These are phyloP conservation scores for Procambarus virginalis DNA, from an alignment of 1,140 invertebrate species.

Conservation along the genomic window DNA sequence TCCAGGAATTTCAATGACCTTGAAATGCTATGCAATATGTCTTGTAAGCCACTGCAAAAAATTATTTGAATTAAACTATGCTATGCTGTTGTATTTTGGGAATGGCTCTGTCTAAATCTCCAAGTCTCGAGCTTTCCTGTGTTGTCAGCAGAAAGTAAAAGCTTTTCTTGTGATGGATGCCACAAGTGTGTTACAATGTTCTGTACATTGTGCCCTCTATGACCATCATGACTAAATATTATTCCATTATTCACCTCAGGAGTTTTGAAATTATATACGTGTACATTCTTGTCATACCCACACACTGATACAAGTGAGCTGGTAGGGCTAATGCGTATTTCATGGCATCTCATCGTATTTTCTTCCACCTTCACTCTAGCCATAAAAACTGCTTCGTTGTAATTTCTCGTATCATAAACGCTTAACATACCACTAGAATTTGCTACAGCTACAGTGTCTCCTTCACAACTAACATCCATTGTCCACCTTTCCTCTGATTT, in stretches of 20 bases:
- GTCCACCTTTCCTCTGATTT: neutral
- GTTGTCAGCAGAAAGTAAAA: constrained; percentile 22
- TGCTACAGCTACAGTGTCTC: constrained; percentile 1
- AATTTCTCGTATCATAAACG: constrained; percentile 6
- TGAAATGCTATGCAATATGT: no score
- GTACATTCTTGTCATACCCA: constrained; percentile 9
- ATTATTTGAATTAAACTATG: no score
- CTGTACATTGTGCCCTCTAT: constrained; percentile 15
- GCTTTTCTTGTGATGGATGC: constrained; percentile 26
- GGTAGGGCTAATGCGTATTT: neutral
- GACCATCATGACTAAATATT: constrained; percentile 25
- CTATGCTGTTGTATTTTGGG: neutral
- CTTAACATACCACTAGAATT: constrained; percentile 2
- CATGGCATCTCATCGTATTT: neutral
- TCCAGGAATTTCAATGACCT: no score
- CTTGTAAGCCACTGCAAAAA: no score
- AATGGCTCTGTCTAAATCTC: constrained; percentile 5
- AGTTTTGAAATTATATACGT: neutral
- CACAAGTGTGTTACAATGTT: constrained; percentile 11
- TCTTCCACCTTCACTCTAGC: neutral
- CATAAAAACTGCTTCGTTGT: neutral
- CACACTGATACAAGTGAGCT: constrained; percentile 10
- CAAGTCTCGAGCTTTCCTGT: constrained; percentile 20
- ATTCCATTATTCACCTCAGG: neutral
- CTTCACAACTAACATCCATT: constrained; percentile 20